A percentile compares a stretch with the other conserved stretches of the same genome.
Evolutionary conservation across 2,113 vertebrate genomes (phyloP).

Genomic region (Corythornis vintsioides): DNA sequence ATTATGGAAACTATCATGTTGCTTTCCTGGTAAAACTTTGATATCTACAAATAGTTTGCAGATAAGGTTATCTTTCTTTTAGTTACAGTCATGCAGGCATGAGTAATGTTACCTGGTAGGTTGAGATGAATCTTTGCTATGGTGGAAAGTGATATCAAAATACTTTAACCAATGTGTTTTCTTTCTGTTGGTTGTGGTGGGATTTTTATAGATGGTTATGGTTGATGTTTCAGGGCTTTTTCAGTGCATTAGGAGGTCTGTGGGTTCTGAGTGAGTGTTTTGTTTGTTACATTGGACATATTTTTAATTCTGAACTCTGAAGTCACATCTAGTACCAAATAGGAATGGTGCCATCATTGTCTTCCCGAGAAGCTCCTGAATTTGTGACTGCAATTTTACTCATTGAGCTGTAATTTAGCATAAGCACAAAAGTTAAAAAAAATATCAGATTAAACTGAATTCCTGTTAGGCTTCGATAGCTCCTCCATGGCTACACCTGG

Average conservation of each 20-base stretch:
- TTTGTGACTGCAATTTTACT: not conserved
- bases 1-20: not conserved
- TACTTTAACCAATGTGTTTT: not conserved
- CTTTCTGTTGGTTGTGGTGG: not conserved
- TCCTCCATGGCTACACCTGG: not conserved
- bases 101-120: not conserved
- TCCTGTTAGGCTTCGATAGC: not conserved
- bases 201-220: not conserved
- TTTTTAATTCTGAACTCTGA: not conserved
- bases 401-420: not conserved
- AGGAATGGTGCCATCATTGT: slow-evolving; percentile 4
- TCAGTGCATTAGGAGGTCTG: not conserved
- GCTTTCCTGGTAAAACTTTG: not conserved
- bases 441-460: not conserved
- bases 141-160: not conserved
- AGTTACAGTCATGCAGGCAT: not conserved
- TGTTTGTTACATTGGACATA: not conserved
- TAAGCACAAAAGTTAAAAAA: not conserved
- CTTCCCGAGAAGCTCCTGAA: not conserved
- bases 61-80: not conserved
- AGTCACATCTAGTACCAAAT: not conserved
- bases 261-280: not conserved
- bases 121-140: not conserved
- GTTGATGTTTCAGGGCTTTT: not conserved
- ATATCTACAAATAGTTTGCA: not conserved